phyloP scores from a whole-genome alignment of 2,113 vertebrate species.

The Solenodon paradoxus region DNA sequence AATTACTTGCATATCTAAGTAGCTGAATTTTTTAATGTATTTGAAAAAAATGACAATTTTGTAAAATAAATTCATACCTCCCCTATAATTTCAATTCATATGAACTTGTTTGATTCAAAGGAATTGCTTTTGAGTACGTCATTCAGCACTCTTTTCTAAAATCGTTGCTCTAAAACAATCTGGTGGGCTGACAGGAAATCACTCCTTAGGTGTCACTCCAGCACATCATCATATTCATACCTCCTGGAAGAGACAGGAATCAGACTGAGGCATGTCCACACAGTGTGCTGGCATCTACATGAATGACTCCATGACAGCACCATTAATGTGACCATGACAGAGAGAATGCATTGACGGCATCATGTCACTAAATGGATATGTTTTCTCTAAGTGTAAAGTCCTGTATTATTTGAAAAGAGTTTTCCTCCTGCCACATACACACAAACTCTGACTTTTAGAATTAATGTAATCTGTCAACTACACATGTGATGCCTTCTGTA shows the following conservation, averaged over 20 bases:
- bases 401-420: conserved; percentile 1
- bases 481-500: background rate
- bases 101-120: background rate
- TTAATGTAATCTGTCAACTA: background rate
- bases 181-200: conserved; percentile 12
- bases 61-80: background rate
- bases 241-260: background rate
- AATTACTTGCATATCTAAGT: background rate
- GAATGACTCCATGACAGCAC: background rate
- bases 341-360: background rate
- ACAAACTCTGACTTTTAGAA: conserved; percentile 8
- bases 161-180: background rate
- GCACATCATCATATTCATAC: background rate
- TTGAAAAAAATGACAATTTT: background rate
- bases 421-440: background rate
- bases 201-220: background rate
- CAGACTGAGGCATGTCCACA: background rate
- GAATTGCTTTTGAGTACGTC: background rate
- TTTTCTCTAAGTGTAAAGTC: conserved; percentile 15
- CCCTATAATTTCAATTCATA: background rate
- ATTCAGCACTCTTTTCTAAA: background rate
- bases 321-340: background rate
- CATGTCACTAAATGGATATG: background rate
- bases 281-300: background rate
- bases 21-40: background rate